Base-by-base conservation (phyloP, 2,888 invertebrate genomes). In the Chaetogeoica ovagalla region DNA sequence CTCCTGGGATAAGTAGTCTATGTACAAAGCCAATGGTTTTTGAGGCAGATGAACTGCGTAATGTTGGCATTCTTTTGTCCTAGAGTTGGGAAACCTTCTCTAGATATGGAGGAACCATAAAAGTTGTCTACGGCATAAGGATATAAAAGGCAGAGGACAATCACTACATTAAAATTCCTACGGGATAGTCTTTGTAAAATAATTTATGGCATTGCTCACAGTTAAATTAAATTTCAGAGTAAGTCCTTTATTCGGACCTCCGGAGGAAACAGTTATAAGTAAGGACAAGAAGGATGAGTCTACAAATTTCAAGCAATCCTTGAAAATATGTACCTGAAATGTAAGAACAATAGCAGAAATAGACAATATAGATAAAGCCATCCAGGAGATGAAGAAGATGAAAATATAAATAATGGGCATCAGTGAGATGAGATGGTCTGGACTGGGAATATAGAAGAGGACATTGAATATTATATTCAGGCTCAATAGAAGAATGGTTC, bases 1-100 rank as follows among this genome's bases (percentile, higher is more conserved):
- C 60, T 77, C 69, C 77, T 62, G 69, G 77, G 52, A 69, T 77
- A 77, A 77, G 77, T 60, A 77, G 69, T 60, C 30, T 11, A 7
- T 69, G n/a, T 77, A 57, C 77, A n/a, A 66, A 76, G 66, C 66
- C 66, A 76, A 76, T 57, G 57, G 68, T n/a, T 21, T 60, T 68
- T n/a, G 68, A 57, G 23, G 74, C 68, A 21, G 63, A 63, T 55
- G 68, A 63, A 55, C 76, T 55, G 68, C 57, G 57, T 57, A 57
- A 19, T 2, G 52, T 52, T 2, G 52, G 62, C 62, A 62, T 30
- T 62, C 62, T 62, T 62, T 30, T 66, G 39, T 21, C 43, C 66
- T 66, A 8, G 43, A 66, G 66, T 66, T 66, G 66, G 66, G 39
- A 66, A 66, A 43, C 43, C n/a, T 5, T 39, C 66, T 66, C 66